Percentiles rank a stretch among this genome's conserved stretches.
These are phyloP conservation scores for Aplysina aerophoba DNA, from an alignment of 37 sponge, comb jelly and placozoan genomes.

Conservation along the genomic window DNA sequence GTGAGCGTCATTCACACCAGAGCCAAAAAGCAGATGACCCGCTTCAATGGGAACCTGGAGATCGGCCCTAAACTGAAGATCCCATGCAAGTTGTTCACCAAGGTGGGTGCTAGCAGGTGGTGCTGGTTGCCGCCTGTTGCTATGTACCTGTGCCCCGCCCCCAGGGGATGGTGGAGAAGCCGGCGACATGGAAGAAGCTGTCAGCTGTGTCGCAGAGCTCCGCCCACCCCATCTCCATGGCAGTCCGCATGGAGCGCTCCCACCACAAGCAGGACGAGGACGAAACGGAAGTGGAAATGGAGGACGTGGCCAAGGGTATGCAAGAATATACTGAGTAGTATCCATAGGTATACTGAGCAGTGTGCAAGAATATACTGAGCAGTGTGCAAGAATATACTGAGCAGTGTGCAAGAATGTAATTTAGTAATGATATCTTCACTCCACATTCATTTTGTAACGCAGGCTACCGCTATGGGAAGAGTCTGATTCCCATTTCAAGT, in stretches of 20 bases:
- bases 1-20: conserved; percentile 59
- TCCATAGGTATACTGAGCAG: too few relatives aligned
- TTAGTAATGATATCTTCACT: too few relatives aligned
- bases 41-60: conserved; percentile 78
- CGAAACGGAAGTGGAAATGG: conserved; percentile 86
- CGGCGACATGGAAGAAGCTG: conserved; percentile 90
- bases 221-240: conserved; percentile 71
- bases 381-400: too few relatives aligned
- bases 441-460: not conserved
- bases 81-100: conserved; percentile 82
- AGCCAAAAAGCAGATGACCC: conserved; percentile 80
- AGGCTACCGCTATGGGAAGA: conserved; percentile 93
- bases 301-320: conserved; percentile 77
- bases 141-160: too few relatives aligned
- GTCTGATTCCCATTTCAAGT: conserved; percentile 80
- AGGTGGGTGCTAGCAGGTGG: conserved; percentile 35
- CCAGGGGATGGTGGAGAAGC: conserved; percentile 70
- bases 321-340: too few relatives aligned
- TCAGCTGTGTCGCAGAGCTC: conserved; percentile 90
- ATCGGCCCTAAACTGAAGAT: conserved; percentile 79
- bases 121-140: not conserved
- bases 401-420: too few relatives aligned
- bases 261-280: conserved; percentile 92
- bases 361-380: too few relatives aligned
- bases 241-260: conserved; percentile 71